phyloP scores from a whole-genome alignment of 2,888 invertebrate species.

The Eledona agricola region DNA sequence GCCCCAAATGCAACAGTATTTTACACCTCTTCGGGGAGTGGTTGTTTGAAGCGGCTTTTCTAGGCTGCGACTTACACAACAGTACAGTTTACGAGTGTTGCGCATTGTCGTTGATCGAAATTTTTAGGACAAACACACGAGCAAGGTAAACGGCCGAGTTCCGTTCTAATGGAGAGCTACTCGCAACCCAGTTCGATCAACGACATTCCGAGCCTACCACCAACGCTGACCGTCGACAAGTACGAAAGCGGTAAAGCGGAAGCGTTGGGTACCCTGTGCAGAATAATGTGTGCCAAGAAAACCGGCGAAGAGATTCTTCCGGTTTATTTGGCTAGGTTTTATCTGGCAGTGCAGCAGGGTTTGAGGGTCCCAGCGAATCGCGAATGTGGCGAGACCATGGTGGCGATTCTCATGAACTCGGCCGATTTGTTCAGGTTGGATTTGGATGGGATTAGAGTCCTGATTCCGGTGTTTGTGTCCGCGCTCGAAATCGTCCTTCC shows the following conservation, averaged over 20 bases:
- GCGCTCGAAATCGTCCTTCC: conserved; percentile 92
- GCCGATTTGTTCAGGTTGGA: conserved; percentile 89
- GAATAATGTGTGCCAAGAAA: conserved; percentile 95
- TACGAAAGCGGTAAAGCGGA: conserved; percentile 91
- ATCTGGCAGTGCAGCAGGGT: conserved; percentile 90
- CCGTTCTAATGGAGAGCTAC: conserved; percentile 71
- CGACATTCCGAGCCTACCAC: conserved; percentile 73
- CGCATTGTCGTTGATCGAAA: conserved; percentile 1
- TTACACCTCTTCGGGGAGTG: conserved; percentile 95
- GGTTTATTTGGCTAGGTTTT: conserved; percentile 92
- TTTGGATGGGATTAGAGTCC: conserved; percentile 89
- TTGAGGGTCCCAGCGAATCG: conserved; percentile 62
- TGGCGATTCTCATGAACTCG: conserved; percentile 87
- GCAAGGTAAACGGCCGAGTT: conserved; percentile 71
- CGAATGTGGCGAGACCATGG: conserved; percentile 81
- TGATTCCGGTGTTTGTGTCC: conserved; percentile 88
- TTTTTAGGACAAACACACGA: conserved; percentile 61
- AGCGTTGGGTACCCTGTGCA: conserved; percentile 93
- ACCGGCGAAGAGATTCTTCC: conserved; percentile 93
- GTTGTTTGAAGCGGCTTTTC: conserved; percentile 95
- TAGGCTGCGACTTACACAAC: conserved; percentile 74
- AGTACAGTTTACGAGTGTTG: too few relatives aligned
- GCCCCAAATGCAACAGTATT: conserved; percentile 95
- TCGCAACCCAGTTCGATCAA: conserved; percentile 73
- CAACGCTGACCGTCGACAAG: conserved; percentile 77